These are phyloP conservation scores for Pocota personata DNA, from an alignment of 2,888 invertebrate genomes.

Conservation along the genomic window DNA sequence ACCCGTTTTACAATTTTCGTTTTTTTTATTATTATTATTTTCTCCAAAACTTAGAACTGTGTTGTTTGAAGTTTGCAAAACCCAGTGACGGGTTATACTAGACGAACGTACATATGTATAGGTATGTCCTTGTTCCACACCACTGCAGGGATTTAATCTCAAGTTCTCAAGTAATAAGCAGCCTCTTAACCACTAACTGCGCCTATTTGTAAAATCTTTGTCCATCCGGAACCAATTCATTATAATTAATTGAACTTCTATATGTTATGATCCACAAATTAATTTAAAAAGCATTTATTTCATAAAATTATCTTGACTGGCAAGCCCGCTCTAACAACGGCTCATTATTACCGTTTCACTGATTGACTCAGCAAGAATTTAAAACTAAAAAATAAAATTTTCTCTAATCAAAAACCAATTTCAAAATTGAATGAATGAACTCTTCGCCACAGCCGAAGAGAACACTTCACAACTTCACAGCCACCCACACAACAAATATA, in stretches of 20 bases:
- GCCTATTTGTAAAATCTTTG: neutral
- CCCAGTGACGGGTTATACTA: too few species aligned
- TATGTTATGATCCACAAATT: conserved; percentile 23
- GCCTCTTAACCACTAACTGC: neutral
- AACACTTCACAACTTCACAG: neutral
- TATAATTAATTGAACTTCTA: conserved; percentile 11
- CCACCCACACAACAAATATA: conserved; percentile 11
- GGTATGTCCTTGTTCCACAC: too few species aligned
- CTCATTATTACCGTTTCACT: conserved; percentile 3
- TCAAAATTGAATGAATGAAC: conserved; percentile 37
- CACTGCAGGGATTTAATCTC: neutral
- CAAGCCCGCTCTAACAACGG: neutral
- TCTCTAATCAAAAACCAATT: conserved; percentile 11
- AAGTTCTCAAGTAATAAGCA: neutral
- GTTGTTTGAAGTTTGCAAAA: too few species aligned
- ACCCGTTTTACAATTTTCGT: too few species aligned
- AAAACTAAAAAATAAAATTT: neutral
- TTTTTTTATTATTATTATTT: too few species aligned
- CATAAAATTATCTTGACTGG: neutral
- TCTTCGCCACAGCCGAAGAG: neutral
- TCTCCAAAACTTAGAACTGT: too few species aligned
- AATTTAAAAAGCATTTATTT: conserved; percentile 29
- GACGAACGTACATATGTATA: too few species aligned
- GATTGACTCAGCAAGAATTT: neutral
- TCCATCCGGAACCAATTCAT: conserved; percentile 2